phyloP scores from a whole-genome alignment of 2,888 invertebrate genomes.

The Rhorus exstirpatorius region DNA sequence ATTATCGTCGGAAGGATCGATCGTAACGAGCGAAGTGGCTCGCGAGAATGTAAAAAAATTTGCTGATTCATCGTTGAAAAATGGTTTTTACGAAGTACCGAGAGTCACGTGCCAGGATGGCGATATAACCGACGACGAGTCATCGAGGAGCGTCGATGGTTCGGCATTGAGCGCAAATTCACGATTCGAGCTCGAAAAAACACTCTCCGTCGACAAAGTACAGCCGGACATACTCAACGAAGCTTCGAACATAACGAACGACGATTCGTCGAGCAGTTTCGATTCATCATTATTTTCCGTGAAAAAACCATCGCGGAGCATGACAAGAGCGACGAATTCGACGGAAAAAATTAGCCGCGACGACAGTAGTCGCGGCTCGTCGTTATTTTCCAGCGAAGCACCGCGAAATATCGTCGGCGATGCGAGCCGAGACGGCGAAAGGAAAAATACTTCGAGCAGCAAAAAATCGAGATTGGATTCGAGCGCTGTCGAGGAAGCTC shows the following conservation, averaged over 20 bases:
- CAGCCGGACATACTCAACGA: constrained; percentile 37
- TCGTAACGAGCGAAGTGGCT: background rate
- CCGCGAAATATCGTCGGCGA: background rate
- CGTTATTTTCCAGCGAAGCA: constrained; percentile 36
- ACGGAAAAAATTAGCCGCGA: constrained; percentile 33
- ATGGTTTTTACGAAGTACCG: constrained; percentile 49
- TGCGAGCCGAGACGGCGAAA: background rate
- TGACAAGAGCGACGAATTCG: constrained; percentile 2
- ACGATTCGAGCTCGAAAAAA: constrained; percentile 32
- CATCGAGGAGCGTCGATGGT: constrained; percentile 71
- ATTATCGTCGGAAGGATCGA: constrained; percentile 9
- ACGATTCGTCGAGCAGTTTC: constrained; percentile 73
- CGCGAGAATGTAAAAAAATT: constrained; percentile 41
- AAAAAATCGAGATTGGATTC: no score
- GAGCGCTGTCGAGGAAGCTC: background rate
- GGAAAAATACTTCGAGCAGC: background rate
- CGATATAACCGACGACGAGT: constrained; percentile 81
- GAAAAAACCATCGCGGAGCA: constrained; percentile 21
- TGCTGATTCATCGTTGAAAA: constrained; percentile 40
- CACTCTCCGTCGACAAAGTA: constrained; percentile 7
- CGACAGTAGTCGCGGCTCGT: constrained; percentile 49
- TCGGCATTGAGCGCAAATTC: constrained; percentile 34
- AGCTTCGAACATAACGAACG: constrained; percentile 76
- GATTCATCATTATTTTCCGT: constrained; percentile 55
- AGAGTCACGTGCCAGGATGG: constrained; percentile 63